A percentile compares a stretch with the other conserved stretches of the same genome.
phyloP scores from a whole-genome alignment of 1,140 invertebrate species.

The Chelonus insularis region DNA sequence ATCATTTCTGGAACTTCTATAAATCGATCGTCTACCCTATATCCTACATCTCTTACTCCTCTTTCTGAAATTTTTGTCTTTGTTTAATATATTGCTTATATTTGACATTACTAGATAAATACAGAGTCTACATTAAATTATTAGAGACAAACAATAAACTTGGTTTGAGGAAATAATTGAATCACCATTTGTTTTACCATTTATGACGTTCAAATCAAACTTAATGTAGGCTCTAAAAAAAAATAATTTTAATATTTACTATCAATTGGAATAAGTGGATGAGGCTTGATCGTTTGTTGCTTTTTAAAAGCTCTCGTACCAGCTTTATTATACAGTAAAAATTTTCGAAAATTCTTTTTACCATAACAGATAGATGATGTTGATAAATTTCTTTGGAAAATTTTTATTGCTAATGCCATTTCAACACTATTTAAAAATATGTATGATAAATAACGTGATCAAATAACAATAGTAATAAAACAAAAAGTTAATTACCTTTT shows the following conservation, averaged over 20 bases:
- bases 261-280: conserved; percentile 66
- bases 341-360: conserved; percentile 81
- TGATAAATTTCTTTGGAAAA: conserved; percentile 60
- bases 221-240: no score
- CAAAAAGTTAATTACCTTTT: no score
- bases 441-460: no score
- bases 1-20: conserved; percentile 83
- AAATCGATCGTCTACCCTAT: conserved; percentile 61
- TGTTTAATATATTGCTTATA: conserved; percentile 8
- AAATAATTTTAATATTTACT: conserved; percentile 52
- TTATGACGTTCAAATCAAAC: no score
- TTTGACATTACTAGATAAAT: neutral
- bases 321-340: conserved; percentile 71
- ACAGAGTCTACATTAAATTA: no score
- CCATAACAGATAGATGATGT: conserved; percentile 64
- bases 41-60: conserved; percentile 69
- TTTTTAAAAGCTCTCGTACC: conserved; percentile 70
- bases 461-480: no score
- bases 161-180: no score
- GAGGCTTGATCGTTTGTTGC: conserved; percentile 60
- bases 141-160: no score
- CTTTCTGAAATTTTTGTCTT: conserved; percentile 58
- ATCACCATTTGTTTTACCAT: no score
- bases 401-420: neutral
- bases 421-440: no score